Conservation (phyloP, 1,140 invertebrate genomes). For the Drosophila sturtevanti region DNA sequence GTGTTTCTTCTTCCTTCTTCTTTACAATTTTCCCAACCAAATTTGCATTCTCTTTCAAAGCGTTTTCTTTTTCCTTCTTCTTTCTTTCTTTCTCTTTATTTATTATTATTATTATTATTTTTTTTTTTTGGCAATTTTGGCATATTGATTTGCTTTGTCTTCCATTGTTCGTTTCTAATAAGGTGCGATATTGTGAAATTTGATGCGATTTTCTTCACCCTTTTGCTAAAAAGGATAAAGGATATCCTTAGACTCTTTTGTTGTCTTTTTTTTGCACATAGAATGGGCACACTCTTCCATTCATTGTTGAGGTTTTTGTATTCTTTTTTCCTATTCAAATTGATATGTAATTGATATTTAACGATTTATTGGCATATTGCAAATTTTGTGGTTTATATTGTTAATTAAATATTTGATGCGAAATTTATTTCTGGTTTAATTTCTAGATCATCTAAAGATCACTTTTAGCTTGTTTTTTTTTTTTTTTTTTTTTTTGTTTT, state of each 20-base stretch:
- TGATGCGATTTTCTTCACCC: slow-evolving; percentile 78
- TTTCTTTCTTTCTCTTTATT: slow-evolving; percentile 8
- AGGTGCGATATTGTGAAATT: slow-evolving; percentile 82
- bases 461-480: too few relatives aligned
- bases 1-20: not conserved
- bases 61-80: slow-evolving; percentile 20
- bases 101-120: too few relatives aligned
- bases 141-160: slow-evolving; percentile 36
- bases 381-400: slow-evolving; percentile 36
- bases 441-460: slow-evolving; percentile 4
- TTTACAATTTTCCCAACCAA: slow-evolving; percentile 26
- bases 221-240: not conserved
- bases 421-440: slow-evolving; percentile 26
- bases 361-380: slow-evolving; percentile 58
- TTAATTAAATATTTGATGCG: slow-evolving; percentile 49
- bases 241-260: not conserved
- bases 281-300: slow-evolving; percentile 42
- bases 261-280: slow-evolving; percentile 34
- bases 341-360: slow-evolving; percentile 65
- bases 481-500: too few relatives aligned
- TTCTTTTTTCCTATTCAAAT: slow-evolving; percentile 53
- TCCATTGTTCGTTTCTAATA: slow-evolving; percentile 73
- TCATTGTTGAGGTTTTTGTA: slow-evolving; percentile 64
- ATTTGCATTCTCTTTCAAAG: slow-evolving; percentile 30
- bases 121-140: slow-evolving; percentile 47